Evolutionary conservation across 2,888 invertebrate genomes (phyloP).

Genomic region (Laspeyria flexula): DNA sequence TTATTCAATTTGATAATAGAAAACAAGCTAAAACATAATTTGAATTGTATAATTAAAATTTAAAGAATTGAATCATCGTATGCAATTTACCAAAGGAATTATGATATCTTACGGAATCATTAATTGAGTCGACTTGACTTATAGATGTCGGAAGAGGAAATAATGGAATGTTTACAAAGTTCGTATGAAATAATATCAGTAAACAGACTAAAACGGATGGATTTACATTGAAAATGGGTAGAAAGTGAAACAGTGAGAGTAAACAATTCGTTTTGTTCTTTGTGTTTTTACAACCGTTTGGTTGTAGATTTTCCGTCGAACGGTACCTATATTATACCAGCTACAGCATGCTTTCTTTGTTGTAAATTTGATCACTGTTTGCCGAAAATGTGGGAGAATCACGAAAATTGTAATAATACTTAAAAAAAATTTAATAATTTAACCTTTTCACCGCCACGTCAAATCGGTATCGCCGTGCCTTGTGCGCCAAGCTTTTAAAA

Average conservation of each 20-base stretch:
- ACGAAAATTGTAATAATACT: conserved; percentile 5
- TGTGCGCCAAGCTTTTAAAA: too few species aligned
- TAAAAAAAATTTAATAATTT: too few species aligned
- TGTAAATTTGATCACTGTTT: conserved; percentile 17
- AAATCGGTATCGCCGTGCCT: too few species aligned
- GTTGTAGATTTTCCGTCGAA: conserved; percentile 17
- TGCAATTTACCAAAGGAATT: too few species aligned
- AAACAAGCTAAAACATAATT: too few species aligned
- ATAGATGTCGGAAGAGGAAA: not conserved
- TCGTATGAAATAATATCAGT: not conserved
- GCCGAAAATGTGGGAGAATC: conserved; percentile 12
- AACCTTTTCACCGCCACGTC: too few species aligned
- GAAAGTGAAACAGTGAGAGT: conserved; percentile 6
- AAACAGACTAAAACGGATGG: not conserved
- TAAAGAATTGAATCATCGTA: too few species aligned
- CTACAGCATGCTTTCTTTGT: conserved; percentile 13
- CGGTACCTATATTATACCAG: conserved; percentile 19
- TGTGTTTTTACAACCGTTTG: conserved; percentile 4
- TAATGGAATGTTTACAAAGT: not conserved
- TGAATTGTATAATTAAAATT: too few species aligned
- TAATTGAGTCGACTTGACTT: not conserved
- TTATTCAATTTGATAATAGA: too few species aligned
- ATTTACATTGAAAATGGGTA: not conserved
- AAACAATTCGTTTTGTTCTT: not conserved
- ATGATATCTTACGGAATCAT: not conserved